Evolutionary conservation across 2,113 vertebrate species (phyloP), one percentile per base, ranked within the genome.

Genomic region (Calyptomena viridis): DNA sequence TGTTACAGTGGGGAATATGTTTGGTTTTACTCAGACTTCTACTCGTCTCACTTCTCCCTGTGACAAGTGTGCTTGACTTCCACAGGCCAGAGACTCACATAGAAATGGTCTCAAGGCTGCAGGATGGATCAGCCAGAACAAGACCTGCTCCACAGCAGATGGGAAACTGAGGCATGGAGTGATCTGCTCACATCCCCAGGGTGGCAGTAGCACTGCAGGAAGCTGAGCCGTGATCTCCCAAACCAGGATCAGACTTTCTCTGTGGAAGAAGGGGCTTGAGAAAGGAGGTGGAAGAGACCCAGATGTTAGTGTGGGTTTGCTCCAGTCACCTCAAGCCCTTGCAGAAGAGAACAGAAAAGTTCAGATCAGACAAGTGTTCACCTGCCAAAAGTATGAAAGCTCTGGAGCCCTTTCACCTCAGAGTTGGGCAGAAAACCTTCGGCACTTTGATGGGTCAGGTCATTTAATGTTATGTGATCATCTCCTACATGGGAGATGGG

Each of bases 331-430:
- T 17, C 18, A 35, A 92, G 33, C 5, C 23, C 47, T 63, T 11
- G 12, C 23, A 35, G 0, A 0, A 52, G 33, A 67, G 72, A n/a
- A 39, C 15, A 64, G 49, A 39, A 55, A 39, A 19, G 35, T 0
- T 18, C 16, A 24, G 39, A 4, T 60, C 40, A 63, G 63, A 9
- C 46, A 59, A 63, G 25, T 2, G 15, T 40, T 31, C 2, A 0
- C 2, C 18, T 42, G 40, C 28, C 1, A 0, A 21, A 75, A 52
- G 5, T 1, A 9, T 15, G 59, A 6, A n/a, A 55, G 72, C 4
- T 8, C 58, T 3, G 59, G 20, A 68, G 50, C 33, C 11, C 33
- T 59, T 24, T n/a, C 30, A 55, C 20, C 19, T 23, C 40, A 4
- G 35, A 59, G 24, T 16, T 0, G 5, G 19, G 30, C 40, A 9